Evolutionary conservation across 1,140 invertebrate genomes (phyloP).

Genomic region (Drosophila virilis): DNA sequence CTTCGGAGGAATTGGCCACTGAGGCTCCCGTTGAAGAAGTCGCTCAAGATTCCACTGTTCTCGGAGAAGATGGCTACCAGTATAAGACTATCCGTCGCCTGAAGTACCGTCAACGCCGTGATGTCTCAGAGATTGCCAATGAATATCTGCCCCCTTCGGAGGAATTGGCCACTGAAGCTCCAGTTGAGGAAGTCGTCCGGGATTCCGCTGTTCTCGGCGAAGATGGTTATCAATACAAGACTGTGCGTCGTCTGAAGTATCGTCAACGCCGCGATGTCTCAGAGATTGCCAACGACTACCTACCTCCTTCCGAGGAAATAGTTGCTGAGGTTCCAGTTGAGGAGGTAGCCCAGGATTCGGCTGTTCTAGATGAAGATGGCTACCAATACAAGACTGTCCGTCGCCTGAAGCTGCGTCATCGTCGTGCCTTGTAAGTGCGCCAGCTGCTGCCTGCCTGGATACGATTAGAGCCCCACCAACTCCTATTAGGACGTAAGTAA

Average conservation of each 20-base stretch:
- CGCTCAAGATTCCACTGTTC: conserved; percentile 39
- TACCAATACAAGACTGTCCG: conserved; percentile 77
- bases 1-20: conserved; percentile 41
- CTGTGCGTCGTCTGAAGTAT: conserved; percentile 63
- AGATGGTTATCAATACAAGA: conserved; percentile 67
- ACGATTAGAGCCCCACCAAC: conserved; percentile 61
- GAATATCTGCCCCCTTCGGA: conserved; percentile 58
- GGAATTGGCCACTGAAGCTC: conserved; percentile 32
- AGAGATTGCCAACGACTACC: conserved; percentile 59
- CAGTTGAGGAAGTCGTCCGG: conserved; percentile 24
- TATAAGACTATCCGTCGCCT: conserved; percentile 61
- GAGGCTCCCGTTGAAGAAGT: conserved; percentile 32
- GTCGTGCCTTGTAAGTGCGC: conserved; percentile 66
- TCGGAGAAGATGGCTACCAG: conserved; percentile 55
- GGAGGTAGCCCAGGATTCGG: conserved; percentile 57
- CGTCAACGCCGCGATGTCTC: conserved; percentile 70
- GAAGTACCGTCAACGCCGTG: conserved; percentile 61
- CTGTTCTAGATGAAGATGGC: conserved; percentile 60
- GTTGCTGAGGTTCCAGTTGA: conserved; percentile 46
- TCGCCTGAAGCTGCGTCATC: conserved; percentile 71
- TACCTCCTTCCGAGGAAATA: conserved; percentile 52
- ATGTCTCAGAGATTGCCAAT: conserved; percentile 60
- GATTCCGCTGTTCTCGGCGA: conserved; percentile 44
- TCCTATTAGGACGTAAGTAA: conserved; percentile 67
- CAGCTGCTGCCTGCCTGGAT: conserved; percentile 51